Evolutionary conservation across 2,888 invertebrate genomes (phyloP).

Genomic region (Incurvaria masculella): DNA sequence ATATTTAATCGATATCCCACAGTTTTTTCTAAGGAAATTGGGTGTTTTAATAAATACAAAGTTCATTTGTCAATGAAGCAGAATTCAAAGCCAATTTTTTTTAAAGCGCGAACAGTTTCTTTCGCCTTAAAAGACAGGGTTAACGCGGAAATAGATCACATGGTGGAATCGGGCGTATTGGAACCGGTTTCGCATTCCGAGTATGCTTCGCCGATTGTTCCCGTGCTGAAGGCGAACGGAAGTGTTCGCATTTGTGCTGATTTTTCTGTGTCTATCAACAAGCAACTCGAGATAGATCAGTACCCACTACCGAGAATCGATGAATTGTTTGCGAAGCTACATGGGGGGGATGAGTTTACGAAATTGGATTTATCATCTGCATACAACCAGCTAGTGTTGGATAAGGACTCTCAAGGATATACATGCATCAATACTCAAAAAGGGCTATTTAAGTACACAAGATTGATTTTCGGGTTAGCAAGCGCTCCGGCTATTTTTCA

Average conservation of each 20-base stretch:
- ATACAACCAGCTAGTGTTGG: no score
- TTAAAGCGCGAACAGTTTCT: constrained; percentile 17
- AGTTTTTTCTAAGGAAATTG: constrained; percentile 3
- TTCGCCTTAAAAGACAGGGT: constrained; percentile 19
- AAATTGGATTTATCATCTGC: constrained; percentile 17
- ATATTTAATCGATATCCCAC: background rate
- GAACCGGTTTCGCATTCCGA: constrained; percentile 14
- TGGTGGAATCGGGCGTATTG: constrained; percentile 17
- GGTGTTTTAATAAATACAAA: constrained; percentile 1
- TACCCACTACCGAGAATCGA: constrained; percentile 19
- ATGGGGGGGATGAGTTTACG: constrained; percentile 17
- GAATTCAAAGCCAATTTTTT: background rate
- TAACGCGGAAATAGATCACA: constrained; percentile 16
- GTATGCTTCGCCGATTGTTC: constrained; percentile 18
- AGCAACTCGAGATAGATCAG: constrained; percentile 18
- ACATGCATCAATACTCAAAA: constrained; percentile 2
- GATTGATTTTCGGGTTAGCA: constrained; percentile 2
- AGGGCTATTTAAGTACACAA: constrained; percentile 3
- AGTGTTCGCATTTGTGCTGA: constrained; percentile 15
- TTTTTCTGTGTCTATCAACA: constrained; percentile 20
- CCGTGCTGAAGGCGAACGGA: constrained; percentile 15
- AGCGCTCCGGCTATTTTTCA: constrained; percentile 5
- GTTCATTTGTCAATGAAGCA: background rate
- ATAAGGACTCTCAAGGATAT: background rate
- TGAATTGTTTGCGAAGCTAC: constrained; percentile 16